A percentile compares a stretch with the other conserved stretches of the same genome.
Conservation (phyloP, 2,113 vertebrate genomes). For the Ameiurus melas region DNA sequence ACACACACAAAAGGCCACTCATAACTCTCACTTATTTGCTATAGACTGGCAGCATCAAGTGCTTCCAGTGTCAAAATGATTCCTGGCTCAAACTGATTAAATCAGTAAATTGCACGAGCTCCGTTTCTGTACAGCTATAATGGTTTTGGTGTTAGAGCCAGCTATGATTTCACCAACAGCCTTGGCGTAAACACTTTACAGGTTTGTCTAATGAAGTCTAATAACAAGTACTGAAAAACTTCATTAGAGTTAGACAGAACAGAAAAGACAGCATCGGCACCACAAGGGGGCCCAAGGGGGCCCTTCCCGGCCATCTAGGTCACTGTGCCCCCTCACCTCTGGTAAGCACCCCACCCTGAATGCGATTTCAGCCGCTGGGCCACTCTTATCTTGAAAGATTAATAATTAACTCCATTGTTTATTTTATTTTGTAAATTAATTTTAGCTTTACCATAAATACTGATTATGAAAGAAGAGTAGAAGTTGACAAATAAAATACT, state of each 20-base stretch:
- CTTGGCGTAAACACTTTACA: neutral
- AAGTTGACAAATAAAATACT: too few species aligned
- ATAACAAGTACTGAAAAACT: neutral
- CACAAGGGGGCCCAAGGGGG: too few species aligned
- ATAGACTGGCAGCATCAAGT: constrained; percentile 46
- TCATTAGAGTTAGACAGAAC: neutral
- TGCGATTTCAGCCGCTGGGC: too few species aligned
- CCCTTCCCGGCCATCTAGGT: too few species aligned
- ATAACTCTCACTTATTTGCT: constrained; percentile 49
- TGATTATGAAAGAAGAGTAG: too few species aligned
- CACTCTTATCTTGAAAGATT: too few species aligned
- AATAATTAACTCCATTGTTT: too few species aligned
- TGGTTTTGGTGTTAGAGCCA: neutral
- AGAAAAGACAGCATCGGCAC: neutral
- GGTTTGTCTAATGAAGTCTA: neutral
- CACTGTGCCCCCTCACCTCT: too few species aligned
- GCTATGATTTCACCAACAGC: neutral
- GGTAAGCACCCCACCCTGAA: too few species aligned
- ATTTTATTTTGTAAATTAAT: too few species aligned
- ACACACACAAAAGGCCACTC: constrained; percentile 42
- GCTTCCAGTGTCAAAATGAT: constrained; percentile 48
- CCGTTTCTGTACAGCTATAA: constrained; percentile 9
- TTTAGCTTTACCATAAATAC: too few species aligned
- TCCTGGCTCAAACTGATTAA: constrained; percentile 39
- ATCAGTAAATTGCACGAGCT: constrained; percentile 40